A percentile compares a stretch with the other conserved stretches of the same genome.
These are phyloP conservation scores for Drosophila limbata DNA, from an alignment of 2,888 invertebrate genomes.

Conservation along the genomic window DNA sequence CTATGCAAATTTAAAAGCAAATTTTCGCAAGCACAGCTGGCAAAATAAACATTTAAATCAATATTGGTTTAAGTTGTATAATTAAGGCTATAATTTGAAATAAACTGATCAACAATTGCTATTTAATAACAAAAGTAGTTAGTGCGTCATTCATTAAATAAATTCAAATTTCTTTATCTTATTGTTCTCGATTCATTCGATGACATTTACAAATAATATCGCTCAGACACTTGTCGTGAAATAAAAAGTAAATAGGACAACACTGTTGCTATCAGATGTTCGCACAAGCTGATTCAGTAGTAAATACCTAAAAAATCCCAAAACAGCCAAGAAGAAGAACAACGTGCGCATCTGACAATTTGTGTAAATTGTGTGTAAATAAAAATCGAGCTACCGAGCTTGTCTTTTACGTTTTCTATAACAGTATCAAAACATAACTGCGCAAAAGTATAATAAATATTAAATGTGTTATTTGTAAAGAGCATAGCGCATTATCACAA, in stretches of 20 bases:
- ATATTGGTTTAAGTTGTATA: conserved; percentile 24
- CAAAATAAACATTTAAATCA: conserved; percentile 25
- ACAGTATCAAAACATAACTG: conserved; percentile 25
- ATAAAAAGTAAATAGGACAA: conserved; percentile 9
- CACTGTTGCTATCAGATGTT: conserved; percentile 57
- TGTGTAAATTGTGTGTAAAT: conserved; percentile 63
- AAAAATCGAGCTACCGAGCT: conserved; percentile 57
- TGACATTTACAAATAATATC: background rate
- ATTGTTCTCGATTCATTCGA: background rate
- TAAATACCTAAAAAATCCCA: conserved; percentile 55
- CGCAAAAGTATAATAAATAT: conserved; percentile 4
- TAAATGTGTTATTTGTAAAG: conserved; percentile 2
- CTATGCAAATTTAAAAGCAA: conserved; percentile 22
- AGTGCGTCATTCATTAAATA: background rate
- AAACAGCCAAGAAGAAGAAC: conserved; percentile 57
- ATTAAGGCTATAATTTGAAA: background rate
- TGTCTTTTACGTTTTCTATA: conserved; percentile 21
- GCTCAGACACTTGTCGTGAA: background rate
- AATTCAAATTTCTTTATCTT: background rate
- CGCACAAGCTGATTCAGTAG: conserved; percentile 39
- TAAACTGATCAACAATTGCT: background rate
- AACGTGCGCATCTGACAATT: conserved; percentile 65
- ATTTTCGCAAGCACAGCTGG: conserved; percentile 5
- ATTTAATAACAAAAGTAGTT: background rate
- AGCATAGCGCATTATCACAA: conserved; percentile 9